Evolutionary conservation across 2,113 vertebrate genomes (phyloP), one percentile per base, ranked within the genome.

Genomic region (Cisticola juncidis): DNA sequence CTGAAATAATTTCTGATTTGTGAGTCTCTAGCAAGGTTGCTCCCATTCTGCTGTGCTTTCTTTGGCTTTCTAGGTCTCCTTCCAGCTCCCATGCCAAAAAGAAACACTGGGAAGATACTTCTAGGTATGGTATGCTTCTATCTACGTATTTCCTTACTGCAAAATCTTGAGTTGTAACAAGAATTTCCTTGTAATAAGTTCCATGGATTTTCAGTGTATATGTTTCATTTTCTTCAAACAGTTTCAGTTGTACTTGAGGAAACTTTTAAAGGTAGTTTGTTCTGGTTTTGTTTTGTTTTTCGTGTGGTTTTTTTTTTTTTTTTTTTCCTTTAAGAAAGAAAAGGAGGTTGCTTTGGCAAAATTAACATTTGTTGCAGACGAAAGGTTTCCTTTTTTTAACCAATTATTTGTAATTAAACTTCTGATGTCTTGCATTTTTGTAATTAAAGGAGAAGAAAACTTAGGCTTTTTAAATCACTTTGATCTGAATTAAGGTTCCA

Each of bases 321-420:
- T 26, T 14, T 9, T 10, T 56, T 57, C 42, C 38, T 44, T 45
- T 4, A 35, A n/a, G 26, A 33, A 45, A n/a, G 44, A 66, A 69
- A 76, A 54, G 35, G 68, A 7, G 9, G 18, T 82, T 53, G 14
- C 21, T 91, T 35, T 80, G 65, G 36, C 5, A 42, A 78, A 92
- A 72, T 56, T 61, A 79, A 33, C 2, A 9, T 73, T 76, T 82
- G 29, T 69, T 82, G 40, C 61, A 80, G 78, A 72, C 92, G n/a
- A 91, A 94, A 70, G 28, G 8, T 81, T 86, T 70, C 14, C 14
- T 48, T 70, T 61, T 88, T 86, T 26, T 10, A 83, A 77, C 48
- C 58, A 93, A 80, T 94, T 87, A 65, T 76, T 91, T 91, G 79
- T 90, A 92, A 83, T 89, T 94, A 91, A 80, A 36, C 45, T 85